phyloP scores from a whole-genome alignment of 2,797 vertebrate genomes.

The Lycodopsis pacificus region DNA sequence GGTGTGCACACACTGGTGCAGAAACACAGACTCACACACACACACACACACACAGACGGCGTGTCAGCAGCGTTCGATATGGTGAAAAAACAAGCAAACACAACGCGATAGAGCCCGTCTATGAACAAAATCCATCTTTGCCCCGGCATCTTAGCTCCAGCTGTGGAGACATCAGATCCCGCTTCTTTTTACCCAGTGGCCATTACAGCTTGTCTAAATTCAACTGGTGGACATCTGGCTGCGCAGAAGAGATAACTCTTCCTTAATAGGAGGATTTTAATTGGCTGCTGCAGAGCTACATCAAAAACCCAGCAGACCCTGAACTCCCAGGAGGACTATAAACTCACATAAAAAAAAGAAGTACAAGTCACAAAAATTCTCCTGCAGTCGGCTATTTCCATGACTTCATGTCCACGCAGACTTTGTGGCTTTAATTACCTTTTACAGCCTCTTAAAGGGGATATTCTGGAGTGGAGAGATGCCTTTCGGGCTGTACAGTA shows the following conservation, averaged over 20 bases:
- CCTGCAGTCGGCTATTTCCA: constrained; percentile 56
- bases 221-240: constrained; percentile 81
- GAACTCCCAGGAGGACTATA: constrained; percentile 71
- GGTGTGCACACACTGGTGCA: constrained; percentile 20
- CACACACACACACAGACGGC: constrained; percentile 23
- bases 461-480: constrained; percentile 54
- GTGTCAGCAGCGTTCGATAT: constrained; percentile 17
- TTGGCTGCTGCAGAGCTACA: constrained; percentile 76
- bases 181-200: constrained; percentile 67
- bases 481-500: constrained; percentile 61
- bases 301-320: constrained; percentile 79
- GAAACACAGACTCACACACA: constrained; percentile 4
- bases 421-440: constrained; percentile 72
- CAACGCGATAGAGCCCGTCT: constrained; percentile 33
- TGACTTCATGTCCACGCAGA: constrained; percentile 59
- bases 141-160: constrained; percentile 64
- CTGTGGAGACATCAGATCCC: constrained; percentile 64
- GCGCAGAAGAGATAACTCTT: constrained; percentile 73
- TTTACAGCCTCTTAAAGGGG: constrained; percentile 59
- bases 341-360: constrained; percentile 54
- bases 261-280: constrained; percentile 77
- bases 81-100: constrained; percentile 24
- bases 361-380: constrained; percentile 39
- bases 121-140: constrained; percentile 48
- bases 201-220: constrained; percentile 70